These are phyloP conservation scores for Frankliniella fusca DNA, from an alignment of 2,888 invertebrate species.

Conservation along the genomic window DNA sequence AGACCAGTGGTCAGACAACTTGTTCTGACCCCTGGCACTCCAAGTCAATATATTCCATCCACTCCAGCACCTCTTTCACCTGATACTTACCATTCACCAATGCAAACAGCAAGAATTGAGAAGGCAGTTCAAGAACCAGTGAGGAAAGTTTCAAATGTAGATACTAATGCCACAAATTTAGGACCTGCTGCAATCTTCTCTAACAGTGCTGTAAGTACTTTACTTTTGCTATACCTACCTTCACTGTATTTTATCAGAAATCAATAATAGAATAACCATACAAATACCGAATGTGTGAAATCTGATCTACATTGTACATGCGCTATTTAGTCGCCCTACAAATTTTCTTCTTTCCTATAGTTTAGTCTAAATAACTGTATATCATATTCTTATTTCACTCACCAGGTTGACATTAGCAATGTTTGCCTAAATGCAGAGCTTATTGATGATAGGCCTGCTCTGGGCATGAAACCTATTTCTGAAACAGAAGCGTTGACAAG, in stretches of 20 bases:
- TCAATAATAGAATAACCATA: neutral
- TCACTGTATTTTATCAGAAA: constrained; percentile 2
- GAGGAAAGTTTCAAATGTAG: constrained; percentile 46
- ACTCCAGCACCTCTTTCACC: constrained; percentile 47
- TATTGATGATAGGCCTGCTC: constrained; percentile 53
- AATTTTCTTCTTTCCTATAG: neutral
- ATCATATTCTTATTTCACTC: neutral
- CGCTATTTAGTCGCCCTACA: neutral
- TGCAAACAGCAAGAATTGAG: constrained; percentile 42
- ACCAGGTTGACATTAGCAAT: constrained; percentile 64
- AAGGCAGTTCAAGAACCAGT: constrained; percentile 39
- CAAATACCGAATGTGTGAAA: too few relatives aligned
- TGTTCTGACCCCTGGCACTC: neutral
- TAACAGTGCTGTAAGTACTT: constrained; percentile 66
- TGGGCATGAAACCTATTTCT: constrained; percentile 46
- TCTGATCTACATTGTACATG: neutral
- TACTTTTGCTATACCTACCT: neutral
- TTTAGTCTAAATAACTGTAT: neutral
- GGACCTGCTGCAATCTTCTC: constrained; percentile 75
- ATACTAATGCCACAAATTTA: constrained; percentile 51
- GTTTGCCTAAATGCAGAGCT: constrained; percentile 76
- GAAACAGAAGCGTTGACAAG: constrained; percentile 53
- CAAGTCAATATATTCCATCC: neutral
- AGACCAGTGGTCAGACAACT: neutral
- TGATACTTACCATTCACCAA: constrained; percentile 42